Base-by-base conservation (phyloP, 1,140 invertebrate species). In the Heliconius hermathena region DNA sequence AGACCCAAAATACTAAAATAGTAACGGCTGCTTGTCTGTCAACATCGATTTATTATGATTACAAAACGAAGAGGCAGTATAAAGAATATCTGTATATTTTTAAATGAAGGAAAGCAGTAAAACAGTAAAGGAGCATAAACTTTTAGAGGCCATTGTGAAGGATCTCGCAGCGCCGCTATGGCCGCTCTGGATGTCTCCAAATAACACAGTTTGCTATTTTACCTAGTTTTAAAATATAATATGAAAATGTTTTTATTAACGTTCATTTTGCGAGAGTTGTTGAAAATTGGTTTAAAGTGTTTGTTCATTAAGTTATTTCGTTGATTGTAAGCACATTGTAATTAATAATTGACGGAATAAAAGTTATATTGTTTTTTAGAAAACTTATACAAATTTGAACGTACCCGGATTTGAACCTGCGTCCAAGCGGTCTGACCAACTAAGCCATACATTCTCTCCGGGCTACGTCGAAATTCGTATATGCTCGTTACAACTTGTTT, bases 21-120 rank as follows among this genome's bases (percentile, higher is more conserved):
- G 26, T 66, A 66, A 66, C 26, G 26, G 26, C 60, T 66, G 9
- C 20, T 66, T 66, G 22, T 66, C 60, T 66, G 60, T 66, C 60
- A 29, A 66, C 26, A 13, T 66, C 60, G 11, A 66, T 66, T 66
- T 66, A 66, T 66, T 66, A 66, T 66, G 60, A 66, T 66, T 66
- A 29, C 57, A 66, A 66, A 66, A 20, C n/a, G 57, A 60, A 60
- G 11, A 46, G 9, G 20, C 57, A 60, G 60, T 26, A 13, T 29
- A 26, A 29, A 29, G 57, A 29, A 66, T 66, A 13, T 66, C 57
- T 66, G 57, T 66, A 66, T 66, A 29, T 66, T 29, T 66, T 66
- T 66, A 66, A 66, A 66, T 26, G 26, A 66, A 66, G 9, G 60
- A 16, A 29, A n/a, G 26, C 26, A 66, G 60, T 29, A 66, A 66